Percentiles rank a stretch among this genome's conserved stretches.
Evolutionary conservation across 2,888 invertebrate genomes (phyloP).

Genomic region (Malthinus flaveolus): DNA sequence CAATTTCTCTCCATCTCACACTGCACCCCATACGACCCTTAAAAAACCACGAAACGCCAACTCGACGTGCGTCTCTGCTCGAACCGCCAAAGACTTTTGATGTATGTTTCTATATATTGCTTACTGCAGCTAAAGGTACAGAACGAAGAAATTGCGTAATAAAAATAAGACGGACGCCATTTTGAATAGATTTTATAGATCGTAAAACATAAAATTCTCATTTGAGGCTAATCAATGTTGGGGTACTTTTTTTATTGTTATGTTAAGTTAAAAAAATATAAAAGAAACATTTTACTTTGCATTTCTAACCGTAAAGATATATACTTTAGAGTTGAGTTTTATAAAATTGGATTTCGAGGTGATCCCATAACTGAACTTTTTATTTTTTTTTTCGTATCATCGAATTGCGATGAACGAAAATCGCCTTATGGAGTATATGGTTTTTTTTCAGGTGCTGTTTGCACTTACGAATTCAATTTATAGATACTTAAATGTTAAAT

Average conservation of each 20-base stretch:
- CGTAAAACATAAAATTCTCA: constrained; percentile 51
- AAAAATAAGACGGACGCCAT: constrained; percentile 51
- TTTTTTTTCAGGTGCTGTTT: constrained; percentile 38
- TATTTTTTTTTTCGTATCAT: constrained; percentile 43
- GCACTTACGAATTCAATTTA: constrained; percentile 20
- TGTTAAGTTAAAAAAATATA: constrained; percentile 46
- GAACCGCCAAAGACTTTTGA: constrained; percentile 37
- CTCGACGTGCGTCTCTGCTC: constrained; percentile 31
- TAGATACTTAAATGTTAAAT: too few relatives aligned
- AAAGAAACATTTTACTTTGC: constrained; percentile 33
- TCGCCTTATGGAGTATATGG: constrained; percentile 44
- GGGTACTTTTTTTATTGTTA: constrained; percentile 46
- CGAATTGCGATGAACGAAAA: constrained; percentile 36
- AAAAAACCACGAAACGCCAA: constrained; percentile 18
- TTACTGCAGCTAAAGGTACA: constrained; percentile 39
- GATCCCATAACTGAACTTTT: constrained; percentile 43
- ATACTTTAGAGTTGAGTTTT: constrained; percentile 36
- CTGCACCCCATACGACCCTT: constrained; percentile 35
- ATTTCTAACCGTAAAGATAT: constrained; percentile 34
- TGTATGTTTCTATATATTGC: constrained; percentile 48
- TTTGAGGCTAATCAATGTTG: constrained; percentile 48
- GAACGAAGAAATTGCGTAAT: constrained; percentile 43
- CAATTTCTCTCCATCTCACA: constrained; percentile 37
- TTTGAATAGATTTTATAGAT: constrained; percentile 49
- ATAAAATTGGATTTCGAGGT: constrained; percentile 22